Percentiles rank a stretch among this genome's conserved stretches.
phyloP scores from a whole-genome alignment of 2,797 vertebrate species.

The Chrysocyon brachyurus region DNA sequence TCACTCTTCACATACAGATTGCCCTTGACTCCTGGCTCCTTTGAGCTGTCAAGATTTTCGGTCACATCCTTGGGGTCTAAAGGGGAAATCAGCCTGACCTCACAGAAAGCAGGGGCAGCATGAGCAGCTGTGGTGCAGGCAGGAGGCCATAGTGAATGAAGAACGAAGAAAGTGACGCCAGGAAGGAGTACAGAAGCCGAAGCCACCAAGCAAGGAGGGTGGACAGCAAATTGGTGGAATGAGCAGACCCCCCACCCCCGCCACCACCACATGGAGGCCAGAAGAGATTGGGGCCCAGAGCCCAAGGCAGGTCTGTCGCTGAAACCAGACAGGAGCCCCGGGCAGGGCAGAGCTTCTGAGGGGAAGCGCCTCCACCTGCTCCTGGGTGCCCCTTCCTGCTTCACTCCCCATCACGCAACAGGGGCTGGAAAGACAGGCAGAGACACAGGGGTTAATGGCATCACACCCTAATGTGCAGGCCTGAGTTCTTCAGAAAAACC shows the following conservation, averaged over 20 bases:
- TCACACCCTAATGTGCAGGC: no score
- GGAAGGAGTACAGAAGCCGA: neutral
- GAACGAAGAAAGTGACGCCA: neutral
- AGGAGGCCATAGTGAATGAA: neutral
- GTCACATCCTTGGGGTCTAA: neutral
- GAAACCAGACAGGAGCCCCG: neutral
- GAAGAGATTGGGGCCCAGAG: neutral
- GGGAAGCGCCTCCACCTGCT: neutral
- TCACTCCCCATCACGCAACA: constrained; percentile 79
- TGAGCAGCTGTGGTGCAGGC: neutral
- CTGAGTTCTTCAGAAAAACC: no score
- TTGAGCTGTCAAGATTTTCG: neutral
- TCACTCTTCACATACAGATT: rapidly evolving
- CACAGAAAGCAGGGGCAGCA: neutral
- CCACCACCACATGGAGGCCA: neutral
- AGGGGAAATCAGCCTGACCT: neutral
- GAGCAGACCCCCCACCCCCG: neutral
- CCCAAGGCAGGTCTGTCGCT: neutral
- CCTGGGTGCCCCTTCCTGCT: neutral
- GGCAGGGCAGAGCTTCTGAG: constrained; percentile 66
- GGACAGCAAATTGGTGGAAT: neutral
- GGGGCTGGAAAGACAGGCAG: constrained; percentile 78
- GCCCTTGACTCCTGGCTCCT: neutral
- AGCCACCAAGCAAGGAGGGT: neutral
- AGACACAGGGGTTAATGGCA: neutral